Conservation (phyloP, 2,888 invertebrate species). For the Dryobotodes eremita region DNA sequence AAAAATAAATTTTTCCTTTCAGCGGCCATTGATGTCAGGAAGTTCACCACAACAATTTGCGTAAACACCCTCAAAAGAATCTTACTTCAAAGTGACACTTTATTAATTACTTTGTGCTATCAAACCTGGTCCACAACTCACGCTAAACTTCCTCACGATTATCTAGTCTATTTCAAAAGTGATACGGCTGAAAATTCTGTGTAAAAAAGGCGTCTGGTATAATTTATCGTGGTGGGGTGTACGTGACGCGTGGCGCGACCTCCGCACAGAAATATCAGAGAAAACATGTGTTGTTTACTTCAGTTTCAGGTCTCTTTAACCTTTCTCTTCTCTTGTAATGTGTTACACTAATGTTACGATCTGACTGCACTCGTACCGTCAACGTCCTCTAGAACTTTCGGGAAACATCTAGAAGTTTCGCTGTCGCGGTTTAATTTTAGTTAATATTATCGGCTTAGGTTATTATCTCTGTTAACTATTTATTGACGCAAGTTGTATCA, state of each 20-base stretch:
- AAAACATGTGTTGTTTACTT: constrained; percentile 67
- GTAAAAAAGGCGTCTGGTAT: constrained; percentile 19
- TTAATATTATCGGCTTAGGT: not conserved
- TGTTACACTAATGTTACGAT: constrained; percentile 14
- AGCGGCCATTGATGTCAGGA: constrained; percentile 48
- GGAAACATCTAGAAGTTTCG: constrained; percentile 15
- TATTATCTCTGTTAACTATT: constrained; percentile 1
- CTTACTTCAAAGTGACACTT: constrained; percentile 58
- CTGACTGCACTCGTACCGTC: not conserved
- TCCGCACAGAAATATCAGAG: constrained; percentile 59
- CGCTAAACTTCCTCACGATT: constrained; percentile 10
- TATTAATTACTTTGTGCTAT: constrained; percentile 60
- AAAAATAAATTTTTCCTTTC: constrained; percentile 13
- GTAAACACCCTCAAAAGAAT: constrained; percentile 43
- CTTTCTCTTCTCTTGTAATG: constrained; percentile 52
- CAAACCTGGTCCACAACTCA: constrained; percentile 45
- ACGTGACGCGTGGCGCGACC: constrained; percentile 62
- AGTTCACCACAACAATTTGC: constrained; percentile 33
- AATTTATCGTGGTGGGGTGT: constrained; percentile 55
- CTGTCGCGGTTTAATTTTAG: not conserved
- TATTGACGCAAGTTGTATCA: constrained; percentile 23
- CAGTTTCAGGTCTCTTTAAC: constrained; percentile 56
- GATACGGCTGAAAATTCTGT: constrained; percentile 28
- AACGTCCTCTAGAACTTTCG: constrained; percentile 16
- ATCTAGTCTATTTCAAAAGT: not conserved